phyloP scores from a whole-genome alignment of 2,888 invertebrate genomes.

The Troglohyphantes excavatus region DNA sequence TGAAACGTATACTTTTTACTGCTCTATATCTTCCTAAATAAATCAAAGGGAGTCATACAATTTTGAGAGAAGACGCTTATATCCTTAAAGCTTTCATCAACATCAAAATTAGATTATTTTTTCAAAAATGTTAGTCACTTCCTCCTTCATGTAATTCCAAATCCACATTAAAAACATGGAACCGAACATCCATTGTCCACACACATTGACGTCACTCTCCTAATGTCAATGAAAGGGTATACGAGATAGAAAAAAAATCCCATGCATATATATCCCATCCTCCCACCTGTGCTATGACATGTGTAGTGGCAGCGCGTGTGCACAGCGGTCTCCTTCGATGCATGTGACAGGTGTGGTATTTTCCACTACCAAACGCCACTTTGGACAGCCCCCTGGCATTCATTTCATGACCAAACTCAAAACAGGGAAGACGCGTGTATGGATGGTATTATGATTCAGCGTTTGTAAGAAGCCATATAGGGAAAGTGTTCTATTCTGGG shows the following conservation, averaged over 20 bases:
- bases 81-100: no score
- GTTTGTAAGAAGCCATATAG: neutral
- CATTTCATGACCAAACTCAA: neutral
- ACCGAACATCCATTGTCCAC: neutral
- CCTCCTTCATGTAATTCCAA: no score
- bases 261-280: neutral
- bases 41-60: no score
- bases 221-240: neutral
- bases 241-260: neutral
- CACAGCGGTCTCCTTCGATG: neutral
- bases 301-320: neutral
- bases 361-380: neutral
- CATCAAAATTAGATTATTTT: no score
- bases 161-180: no score
- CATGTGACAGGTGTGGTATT: neutral
- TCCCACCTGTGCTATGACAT: slow-evolving; percentile 4
- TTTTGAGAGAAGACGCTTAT: no score
- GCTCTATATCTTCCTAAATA: no score
- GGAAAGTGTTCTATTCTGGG: no score
- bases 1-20: no score
- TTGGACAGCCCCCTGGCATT: neutral
- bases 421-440: neutral
- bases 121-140: no score
- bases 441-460: neutral
- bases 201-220: neutral